Evolutionary conservation across 1,140 invertebrate species (phyloP).

Genomic region (Drosophila oshimai): DNA sequence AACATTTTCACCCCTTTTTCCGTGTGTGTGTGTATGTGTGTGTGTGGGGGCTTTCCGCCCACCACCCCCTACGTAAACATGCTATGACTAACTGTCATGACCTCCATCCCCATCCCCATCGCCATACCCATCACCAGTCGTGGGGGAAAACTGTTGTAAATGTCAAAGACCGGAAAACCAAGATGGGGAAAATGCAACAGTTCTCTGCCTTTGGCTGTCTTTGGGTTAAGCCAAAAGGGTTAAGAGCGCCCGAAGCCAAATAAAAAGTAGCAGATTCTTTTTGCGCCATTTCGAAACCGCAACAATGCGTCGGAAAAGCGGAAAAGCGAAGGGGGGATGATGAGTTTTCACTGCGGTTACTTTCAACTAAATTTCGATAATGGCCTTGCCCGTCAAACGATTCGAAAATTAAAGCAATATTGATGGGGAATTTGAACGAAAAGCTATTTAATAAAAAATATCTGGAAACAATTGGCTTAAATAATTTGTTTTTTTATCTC

Average conservation of each 20-base stretch:
- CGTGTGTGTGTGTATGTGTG: constrained; percentile 2
- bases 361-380: constrained; percentile 16
- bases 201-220: constrained; percentile 47
- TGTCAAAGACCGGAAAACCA: constrained; percentile 73
- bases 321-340: not conserved
- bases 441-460: not conserved
- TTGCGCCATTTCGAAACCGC: constrained; percentile 21
- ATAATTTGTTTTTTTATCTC: too few relatives aligned
- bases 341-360: not conserved
- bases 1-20: constrained; percentile 13
- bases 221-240: constrained; percentile 48
- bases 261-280: constrained; percentile 25
- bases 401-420: not conserved
- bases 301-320: not conserved
- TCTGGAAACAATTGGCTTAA: not conserved
- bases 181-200: constrained; percentile 61
- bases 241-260: constrained; percentile 33
- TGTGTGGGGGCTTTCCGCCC: constrained; percentile 13
- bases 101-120: not conserved
- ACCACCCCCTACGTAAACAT: constrained; percentile 45
- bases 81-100: constrained; percentile 65
- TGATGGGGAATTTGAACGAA: not conserved
- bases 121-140: constrained; percentile 20
- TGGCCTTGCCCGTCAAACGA: not conserved
- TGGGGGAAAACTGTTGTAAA: constrained; percentile 65